phyloP scores from a whole-genome alignment of 2,797 vertebrate species.

The Lepidocolaptes lacrymiger region DNA sequence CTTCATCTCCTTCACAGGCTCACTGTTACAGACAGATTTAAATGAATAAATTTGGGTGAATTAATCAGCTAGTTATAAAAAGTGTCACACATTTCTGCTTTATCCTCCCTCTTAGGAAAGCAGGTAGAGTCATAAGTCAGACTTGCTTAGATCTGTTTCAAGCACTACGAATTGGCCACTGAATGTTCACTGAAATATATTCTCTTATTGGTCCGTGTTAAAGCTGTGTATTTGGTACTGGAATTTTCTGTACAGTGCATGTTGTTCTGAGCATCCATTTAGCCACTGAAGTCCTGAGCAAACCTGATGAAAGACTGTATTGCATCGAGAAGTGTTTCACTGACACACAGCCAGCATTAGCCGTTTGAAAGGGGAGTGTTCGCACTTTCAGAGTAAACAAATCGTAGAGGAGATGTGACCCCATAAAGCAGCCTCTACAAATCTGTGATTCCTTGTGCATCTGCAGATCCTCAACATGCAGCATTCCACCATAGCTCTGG shows the following conservation, averaged over 20 bases:
- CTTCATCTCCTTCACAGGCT: too few relatives aligned
- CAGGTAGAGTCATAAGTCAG: background rate
- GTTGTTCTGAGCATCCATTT: background rate
- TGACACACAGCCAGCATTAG: background rate
- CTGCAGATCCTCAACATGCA: background rate
- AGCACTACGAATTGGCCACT: background rate
- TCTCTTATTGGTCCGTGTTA: background rate
- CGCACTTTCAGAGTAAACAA: background rate
- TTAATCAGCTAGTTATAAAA: background rate
- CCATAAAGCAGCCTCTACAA: background rate
- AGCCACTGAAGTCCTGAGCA: background rate
- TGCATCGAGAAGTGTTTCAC: background rate
- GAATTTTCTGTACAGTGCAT: background rate
- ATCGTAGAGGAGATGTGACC: background rate
- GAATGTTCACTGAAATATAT: background rate
- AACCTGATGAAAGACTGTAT: background rate
- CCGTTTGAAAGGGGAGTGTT: background rate
- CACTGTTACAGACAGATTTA: background rate
- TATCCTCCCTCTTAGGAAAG: background rate
- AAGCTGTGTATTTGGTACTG: background rate
- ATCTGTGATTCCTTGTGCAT: background rate
- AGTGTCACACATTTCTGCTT: background rate
- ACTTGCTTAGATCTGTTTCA: background rate
- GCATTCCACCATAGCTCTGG: background rate
- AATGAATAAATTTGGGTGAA: background rate